These are phyloP conservation scores for Hydraecia micacea DNA, from an alignment of 2,888 invertebrate species.

Conservation along the genomic window DNA sequence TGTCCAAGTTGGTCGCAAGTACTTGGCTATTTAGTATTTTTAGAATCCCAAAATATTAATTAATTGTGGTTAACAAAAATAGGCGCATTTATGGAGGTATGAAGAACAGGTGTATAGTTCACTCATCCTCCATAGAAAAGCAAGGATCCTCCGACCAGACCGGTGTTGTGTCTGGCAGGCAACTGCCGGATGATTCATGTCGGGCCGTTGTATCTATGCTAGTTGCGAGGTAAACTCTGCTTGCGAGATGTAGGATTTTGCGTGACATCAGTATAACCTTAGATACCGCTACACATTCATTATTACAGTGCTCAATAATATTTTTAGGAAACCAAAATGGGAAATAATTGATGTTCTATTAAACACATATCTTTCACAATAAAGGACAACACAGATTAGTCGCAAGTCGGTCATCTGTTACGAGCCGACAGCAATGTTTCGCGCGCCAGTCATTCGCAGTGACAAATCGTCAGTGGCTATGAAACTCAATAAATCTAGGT, in stretches of 20 bases:
- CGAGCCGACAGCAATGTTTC: conserved; percentile 36
- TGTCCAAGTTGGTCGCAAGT: not conserved
- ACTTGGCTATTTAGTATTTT: not conserved
- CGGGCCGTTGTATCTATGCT: too few relatives aligned
- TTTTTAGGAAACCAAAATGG: not conserved
- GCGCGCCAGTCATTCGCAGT: conserved; percentile 48
- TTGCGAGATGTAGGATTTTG: too few relatives aligned
- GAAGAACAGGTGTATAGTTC: too few relatives aligned
- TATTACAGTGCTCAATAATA: not conserved
- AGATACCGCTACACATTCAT: not conserved
- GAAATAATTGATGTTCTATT: not conserved
- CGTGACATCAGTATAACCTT: too few relatives aligned
- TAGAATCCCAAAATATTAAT: not conserved
- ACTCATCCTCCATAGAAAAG: too few relatives aligned
- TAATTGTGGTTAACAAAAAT: not conserved
- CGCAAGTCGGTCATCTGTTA: conserved; percentile 2
- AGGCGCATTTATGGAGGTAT: not conserved
- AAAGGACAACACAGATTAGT: conserved; percentile 2
- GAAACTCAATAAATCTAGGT: conserved; percentile 61
- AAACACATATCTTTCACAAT: not conserved
- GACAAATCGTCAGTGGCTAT: conserved; percentile 54
- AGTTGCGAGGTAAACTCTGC: too few relatives aligned
- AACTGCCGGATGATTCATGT: too few relatives aligned
- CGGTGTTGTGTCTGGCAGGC: too few relatives aligned
- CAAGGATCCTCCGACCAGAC: too few relatives aligned